Conservation (phyloP, 2,113 vertebrate species). For the Hypomesus transpacificus region DNA sequence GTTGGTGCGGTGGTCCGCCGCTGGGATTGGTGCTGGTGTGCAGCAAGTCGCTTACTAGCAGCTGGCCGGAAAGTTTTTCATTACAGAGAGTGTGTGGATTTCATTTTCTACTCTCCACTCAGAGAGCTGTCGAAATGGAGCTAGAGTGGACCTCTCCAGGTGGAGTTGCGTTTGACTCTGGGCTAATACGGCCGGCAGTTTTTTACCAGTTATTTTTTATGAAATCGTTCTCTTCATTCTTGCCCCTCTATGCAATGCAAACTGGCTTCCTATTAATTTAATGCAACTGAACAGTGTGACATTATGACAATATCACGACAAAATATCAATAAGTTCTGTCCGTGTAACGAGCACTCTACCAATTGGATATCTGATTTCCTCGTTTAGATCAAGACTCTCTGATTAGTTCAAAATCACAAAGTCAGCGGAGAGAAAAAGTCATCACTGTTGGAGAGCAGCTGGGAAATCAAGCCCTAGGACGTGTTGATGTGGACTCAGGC, state of each 20-base stretch:
- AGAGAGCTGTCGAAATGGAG: slow-evolving; percentile 41
- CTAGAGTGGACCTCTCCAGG: slow-evolving; percentile 10
- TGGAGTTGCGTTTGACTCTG: too few relatives aligned
- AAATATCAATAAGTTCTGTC: too few relatives aligned
- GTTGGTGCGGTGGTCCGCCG: slow-evolving; percentile 14
- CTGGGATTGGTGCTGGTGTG: slow-evolving; percentile 33
- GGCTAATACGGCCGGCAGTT: too few relatives aligned
- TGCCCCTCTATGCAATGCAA: too few relatives aligned
- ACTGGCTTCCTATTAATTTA: too few relatives aligned
- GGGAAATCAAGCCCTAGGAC: slow-evolving; percentile 36
- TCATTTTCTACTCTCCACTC: slow-evolving; percentile 43
- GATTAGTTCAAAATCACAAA: neutral
- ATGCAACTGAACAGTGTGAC: too few relatives aligned
- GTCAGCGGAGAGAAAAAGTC: slow-evolving; percentile 13
- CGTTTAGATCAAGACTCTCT: too few relatives aligned
- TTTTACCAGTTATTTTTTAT: too few relatives aligned
- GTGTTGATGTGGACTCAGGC: slow-evolving; percentile 28
- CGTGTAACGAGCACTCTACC: too few relatives aligned
- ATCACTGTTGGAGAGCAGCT: slow-evolving; percentile 45
- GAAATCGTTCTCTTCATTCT: too few relatives aligned
- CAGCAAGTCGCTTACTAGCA: slow-evolving; percentile 41
- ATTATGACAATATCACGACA: too few relatives aligned
- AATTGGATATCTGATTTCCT: too few relatives aligned
- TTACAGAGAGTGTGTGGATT: slow-evolving; percentile 57
- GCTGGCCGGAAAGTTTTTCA: slow-evolving; percentile 62